Evolutionary conservation across 2,888 invertebrate genomes (phyloP).

Genomic region (Apodemia duryi): DNA sequence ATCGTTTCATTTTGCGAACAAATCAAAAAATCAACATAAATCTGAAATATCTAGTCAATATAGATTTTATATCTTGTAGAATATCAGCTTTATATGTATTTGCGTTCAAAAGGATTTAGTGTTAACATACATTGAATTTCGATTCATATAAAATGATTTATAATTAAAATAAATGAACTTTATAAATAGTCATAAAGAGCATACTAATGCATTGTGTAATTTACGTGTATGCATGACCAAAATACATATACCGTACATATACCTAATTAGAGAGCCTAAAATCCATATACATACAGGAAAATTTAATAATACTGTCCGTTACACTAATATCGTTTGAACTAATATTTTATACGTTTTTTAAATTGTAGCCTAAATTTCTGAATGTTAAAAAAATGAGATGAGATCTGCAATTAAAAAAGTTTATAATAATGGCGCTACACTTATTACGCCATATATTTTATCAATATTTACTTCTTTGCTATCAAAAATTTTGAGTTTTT

Average conservation of each 20-base stretch:
- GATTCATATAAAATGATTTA: conserved; percentile 14
- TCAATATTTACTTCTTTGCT: too few relatives aligned
- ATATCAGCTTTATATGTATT: conserved; percentile 52
- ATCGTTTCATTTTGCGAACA: conserved; percentile 30
- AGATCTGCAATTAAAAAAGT: too few relatives aligned
- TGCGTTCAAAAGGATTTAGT: conserved; percentile 30
- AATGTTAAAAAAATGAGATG: too few relatives aligned
- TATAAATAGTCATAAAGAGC: conserved; percentile 20
- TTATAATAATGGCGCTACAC: too few relatives aligned
- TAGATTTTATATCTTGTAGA: conserved; percentile 30
- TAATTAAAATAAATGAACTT: conserved; percentile 16
- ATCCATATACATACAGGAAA: conserved; percentile 6
- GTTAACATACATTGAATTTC: conserved; percentile 12
- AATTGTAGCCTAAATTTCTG: too few relatives aligned
- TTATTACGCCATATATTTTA: too few relatives aligned
- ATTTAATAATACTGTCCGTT: conserved; percentile 5
- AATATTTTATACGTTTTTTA: too few relatives aligned
- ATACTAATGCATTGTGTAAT: conserved; percentile 17
- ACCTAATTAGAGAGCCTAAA: conserved; percentile 19
- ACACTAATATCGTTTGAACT: neutral
- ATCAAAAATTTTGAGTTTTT: too few relatives aligned
- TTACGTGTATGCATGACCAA: conserved; percentile 22
- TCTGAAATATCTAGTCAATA: conserved; percentile 19
- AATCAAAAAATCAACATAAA: conserved; percentile 24
- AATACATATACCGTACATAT: conserved; percentile 12